Conservation (phyloP, 2,888 invertebrate genomes). For the Halictus ligatus region DNA sequence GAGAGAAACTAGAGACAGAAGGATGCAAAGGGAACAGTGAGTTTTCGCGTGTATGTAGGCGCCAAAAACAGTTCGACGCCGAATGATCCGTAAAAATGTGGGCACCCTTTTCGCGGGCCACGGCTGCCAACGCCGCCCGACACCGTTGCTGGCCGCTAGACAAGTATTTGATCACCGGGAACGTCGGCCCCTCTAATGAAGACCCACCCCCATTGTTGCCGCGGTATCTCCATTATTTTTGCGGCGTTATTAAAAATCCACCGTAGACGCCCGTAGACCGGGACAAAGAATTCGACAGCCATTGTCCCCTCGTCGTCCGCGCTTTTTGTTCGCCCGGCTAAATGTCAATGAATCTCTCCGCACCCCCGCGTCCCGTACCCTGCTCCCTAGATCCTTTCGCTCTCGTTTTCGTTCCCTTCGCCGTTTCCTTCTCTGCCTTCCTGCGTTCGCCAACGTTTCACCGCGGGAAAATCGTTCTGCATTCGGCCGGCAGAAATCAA, state of each 20-base stretch:
- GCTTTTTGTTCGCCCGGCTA: constrained; percentile 78
- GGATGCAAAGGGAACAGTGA: neutral
- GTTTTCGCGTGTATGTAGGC: constrained; percentile 7
- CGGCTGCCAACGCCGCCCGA: constrained; percentile 48
- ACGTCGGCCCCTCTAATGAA: constrained; percentile 76
- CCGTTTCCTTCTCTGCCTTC: constrained; percentile 14
- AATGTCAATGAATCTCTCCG: constrained; percentile 80
- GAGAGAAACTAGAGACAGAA: neutral
- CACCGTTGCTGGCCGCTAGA: constrained; percentile 62
- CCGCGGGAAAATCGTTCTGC: constrained; percentile 30
- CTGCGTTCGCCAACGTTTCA: constrained; percentile 29
- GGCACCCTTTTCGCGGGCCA: constrained; percentile 4
- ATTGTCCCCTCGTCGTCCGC: constrained; percentile 79
- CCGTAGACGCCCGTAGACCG: constrained; percentile 68
- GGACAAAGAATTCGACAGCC: constrained; percentile 83
- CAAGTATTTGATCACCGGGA: constrained; percentile 70
- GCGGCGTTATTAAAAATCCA: constrained; percentile 83
- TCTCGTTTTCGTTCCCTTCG: constrained; percentile 30
- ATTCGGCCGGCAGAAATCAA: constrained; percentile 64
- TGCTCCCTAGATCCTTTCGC: neutral
- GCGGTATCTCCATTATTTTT: constrained; percentile 82
- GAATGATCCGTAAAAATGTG: constrained; percentile 63
- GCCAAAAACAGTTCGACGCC: constrained; percentile 57
- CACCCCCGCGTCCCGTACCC: neutral
- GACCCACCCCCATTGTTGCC: constrained; percentile 78